Percentiles rank a stretch among this genome's conserved stretches.
These are phyloP conservation scores for Diglossa cyanea DNA, from an alignment of 2,797 vertebrate genomes.

Conservation along the genomic window DNA sequence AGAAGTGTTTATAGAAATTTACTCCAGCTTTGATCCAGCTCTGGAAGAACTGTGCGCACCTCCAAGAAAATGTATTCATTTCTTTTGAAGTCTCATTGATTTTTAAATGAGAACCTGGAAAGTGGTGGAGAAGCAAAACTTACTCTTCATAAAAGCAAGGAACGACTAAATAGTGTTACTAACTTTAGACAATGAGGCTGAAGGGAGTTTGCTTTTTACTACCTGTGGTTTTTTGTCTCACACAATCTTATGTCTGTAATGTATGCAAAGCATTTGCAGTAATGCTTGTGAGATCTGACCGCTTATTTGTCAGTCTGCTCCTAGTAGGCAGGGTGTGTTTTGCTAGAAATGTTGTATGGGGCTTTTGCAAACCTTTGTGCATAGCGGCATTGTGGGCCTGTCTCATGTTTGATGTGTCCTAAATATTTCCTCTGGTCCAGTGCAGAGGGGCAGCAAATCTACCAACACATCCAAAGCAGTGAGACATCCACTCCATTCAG, in stretches of 20 bases:
- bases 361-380: background rate
- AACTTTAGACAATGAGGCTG: background rate
- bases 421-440: background rate
- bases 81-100: background rate
- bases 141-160: background rate
- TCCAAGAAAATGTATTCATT: background rate
- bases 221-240: accelerated
- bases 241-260: background rate
- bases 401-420: background rate
- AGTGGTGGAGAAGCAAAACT: background rate
- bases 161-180: accelerated
- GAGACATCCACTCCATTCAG: background rate
- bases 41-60: background rate
- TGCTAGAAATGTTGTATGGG: accelerated
- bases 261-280: background rate
- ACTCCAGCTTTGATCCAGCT: background rate
- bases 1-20: background rate
- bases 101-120: background rate
- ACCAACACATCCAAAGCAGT: background rate
- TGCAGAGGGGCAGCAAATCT: background rate
- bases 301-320: background rate
- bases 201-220: background rate
- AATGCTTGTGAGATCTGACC: background rate
- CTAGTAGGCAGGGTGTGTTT: background rate
- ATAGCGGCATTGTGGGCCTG: background rate